Percentiles rank a stretch among this genome's conserved stretches.
These are phyloP conservation scores for Puffinus mauretanicus DNA, from an alignment of 2,113 vertebrate species.

Conservation along the genomic window DNA sequence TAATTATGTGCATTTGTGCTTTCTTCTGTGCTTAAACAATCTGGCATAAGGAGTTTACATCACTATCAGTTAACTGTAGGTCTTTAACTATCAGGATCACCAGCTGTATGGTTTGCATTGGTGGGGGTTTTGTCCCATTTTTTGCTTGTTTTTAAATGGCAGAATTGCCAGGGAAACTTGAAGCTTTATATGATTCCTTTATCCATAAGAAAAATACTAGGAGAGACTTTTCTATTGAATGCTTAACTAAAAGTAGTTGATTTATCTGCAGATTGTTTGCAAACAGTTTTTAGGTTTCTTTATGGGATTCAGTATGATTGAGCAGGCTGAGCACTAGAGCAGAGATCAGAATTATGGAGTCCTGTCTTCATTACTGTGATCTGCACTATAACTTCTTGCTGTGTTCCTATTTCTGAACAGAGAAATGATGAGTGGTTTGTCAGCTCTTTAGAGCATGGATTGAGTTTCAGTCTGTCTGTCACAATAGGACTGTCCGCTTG, in stretches of 20 bases:
- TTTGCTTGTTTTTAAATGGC: neutral
- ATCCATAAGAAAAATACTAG: neutral
- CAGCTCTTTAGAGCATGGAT: neutral
- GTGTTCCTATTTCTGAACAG: neutral
- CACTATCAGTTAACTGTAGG: constrained; percentile 63
- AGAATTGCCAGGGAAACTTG: constrained; percentile 35
- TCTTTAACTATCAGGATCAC: constrained; percentile 53
- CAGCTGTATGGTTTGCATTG: constrained; percentile 23
- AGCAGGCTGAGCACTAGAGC: neutral
- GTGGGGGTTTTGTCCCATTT: neutral
- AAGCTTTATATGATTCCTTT: constrained; percentile 30
- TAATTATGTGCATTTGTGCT: constrained; percentile 74
- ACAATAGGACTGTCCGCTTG: neutral
- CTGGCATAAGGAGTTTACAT: constrained; percentile 69
- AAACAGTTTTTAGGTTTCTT: neutral
- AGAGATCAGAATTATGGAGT: neutral
- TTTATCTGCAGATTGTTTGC: neutral
- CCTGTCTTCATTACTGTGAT: neutral
- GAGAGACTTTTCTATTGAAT: neutral
- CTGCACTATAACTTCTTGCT: neutral
- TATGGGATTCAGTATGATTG: neutral
- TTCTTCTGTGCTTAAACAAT: constrained; percentile 63
- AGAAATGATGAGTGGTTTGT: neutral
- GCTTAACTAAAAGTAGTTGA: neutral
- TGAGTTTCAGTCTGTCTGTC: neutral